phyloP scores from a whole-genome alignment of 2,113 vertebrate species.

The Vulpes vulpes region DNA sequence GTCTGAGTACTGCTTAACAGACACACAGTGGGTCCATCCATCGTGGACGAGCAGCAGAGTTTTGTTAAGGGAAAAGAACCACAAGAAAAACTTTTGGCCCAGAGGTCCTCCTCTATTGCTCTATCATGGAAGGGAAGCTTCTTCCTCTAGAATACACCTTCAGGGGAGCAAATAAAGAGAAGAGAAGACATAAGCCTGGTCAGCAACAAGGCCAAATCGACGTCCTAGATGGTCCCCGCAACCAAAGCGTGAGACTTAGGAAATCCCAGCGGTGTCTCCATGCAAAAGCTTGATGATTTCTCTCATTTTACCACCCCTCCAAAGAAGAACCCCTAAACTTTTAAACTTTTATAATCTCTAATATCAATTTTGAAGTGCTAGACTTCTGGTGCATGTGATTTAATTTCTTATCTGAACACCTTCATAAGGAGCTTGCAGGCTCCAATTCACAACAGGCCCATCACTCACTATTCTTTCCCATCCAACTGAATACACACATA shows the following conservation, averaged over 20 bases:
- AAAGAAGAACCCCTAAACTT: neutral
- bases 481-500: neutral
- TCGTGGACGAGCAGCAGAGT: neutral
- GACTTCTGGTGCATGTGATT: neutral
- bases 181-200: neutral
- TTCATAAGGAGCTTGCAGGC: neutral
- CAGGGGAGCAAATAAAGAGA: neutral
- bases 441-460: neutral
- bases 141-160: neutral
- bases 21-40: too few species aligned
- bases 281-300: neutral
- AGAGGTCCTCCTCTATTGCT: neutral
- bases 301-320: neutral
- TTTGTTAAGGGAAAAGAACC: neutral
- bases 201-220: neutral
- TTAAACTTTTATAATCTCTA: neutral
- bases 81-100: neutral
- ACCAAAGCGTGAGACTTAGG: neutral
- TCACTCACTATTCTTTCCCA: neutral
- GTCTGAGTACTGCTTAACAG: neutral
- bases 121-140: neutral
- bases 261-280: neutral
- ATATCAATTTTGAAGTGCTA: neutral
- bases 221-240: accelerated
- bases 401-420: neutral